phyloP scores from a whole-genome alignment of 2,888 invertebrate genomes.

The Molanna angustata region DNA sequence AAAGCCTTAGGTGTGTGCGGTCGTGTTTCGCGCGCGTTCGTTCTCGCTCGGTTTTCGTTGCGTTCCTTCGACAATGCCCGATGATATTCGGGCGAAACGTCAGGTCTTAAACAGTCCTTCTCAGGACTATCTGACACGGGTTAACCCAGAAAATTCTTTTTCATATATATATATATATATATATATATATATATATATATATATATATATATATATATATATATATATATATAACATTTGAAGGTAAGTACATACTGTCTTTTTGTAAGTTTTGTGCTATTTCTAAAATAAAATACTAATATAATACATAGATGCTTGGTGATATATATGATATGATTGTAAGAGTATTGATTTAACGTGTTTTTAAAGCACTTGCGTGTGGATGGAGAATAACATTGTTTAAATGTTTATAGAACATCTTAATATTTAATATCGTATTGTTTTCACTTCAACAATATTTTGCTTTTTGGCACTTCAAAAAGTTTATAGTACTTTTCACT shows the following conservation, averaged over 20 bases:
- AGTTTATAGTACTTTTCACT: conserved; percentile 13
- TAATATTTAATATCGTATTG: too few species aligned
- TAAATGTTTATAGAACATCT: conserved; percentile 7
- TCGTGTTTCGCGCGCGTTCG: too few species aligned
- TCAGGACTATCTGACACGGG: too few species aligned
- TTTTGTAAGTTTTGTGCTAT: conserved; percentile 19
- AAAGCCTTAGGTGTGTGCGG: too few species aligned
- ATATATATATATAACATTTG: too few species aligned
- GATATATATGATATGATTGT: conserved; percentile 17
- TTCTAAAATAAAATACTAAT: conserved; percentile 15
- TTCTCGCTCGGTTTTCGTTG: too few species aligned
- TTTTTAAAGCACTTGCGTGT: conserved; percentile 32
- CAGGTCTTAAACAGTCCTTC: too few species aligned
- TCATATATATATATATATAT: too few species aligned
- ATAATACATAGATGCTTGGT: conserved; percentile 13
- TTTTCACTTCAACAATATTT: conserved; percentile 23
- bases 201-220: conserved; percentile 19
- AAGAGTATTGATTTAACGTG: conserved; percentile 19
- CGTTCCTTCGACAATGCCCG: too few species aligned
- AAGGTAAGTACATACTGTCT: conserved; percentile 5
- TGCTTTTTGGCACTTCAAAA: conserved; percentile 26
- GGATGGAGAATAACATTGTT: conserved; percentile 13
- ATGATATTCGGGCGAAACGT: too few species aligned
- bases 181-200: too few species aligned
- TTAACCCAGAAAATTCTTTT: too few species aligned